A percentile compares a stretch with the other conserved stretches of the same genome.
Conservation (phyloP, 1,140 invertebrate species). For the Meteorus sp. region DNA sequence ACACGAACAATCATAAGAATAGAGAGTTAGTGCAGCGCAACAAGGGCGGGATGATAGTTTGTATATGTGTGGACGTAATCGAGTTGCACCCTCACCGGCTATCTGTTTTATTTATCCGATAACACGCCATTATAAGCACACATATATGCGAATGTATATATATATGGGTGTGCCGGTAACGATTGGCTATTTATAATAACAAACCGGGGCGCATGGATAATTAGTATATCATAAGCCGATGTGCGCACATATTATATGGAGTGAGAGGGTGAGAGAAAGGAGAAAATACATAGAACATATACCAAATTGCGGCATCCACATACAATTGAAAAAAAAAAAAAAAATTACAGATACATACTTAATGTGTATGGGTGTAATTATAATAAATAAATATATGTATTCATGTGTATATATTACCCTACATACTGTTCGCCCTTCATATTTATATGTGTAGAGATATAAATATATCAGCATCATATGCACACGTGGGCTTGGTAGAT, state of each 20-base stretch:
- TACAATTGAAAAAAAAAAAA: too few species aligned
- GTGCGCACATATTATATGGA: constrained; percentile 21
- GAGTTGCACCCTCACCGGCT: constrained; percentile 43
- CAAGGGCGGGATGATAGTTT: constrained; percentile 16
- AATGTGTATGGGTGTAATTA: too few species aligned
- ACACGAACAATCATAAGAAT: constrained; percentile 16
- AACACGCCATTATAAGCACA: constrained; percentile 57
- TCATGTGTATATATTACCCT: not conserved
- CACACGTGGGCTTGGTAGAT: constrained; percentile 12
- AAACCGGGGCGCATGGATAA: constrained; percentile 53
- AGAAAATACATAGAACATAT: constrained; percentile 7
- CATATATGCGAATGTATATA: constrained; percentile 40
- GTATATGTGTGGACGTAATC: constrained; percentile 48
- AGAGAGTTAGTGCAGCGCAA: constrained; percentile 16
- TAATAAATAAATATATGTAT: too few species aligned
- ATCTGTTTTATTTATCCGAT: constrained; percentile 59
- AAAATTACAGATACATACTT: too few species aligned
- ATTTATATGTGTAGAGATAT: too few species aligned
- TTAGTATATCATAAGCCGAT: constrained; percentile 53
- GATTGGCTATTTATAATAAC: constrained; percentile 61
- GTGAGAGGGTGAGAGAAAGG: constrained; percentile 8
- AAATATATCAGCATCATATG: not conserved
- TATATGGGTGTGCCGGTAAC: constrained; percentile 55
- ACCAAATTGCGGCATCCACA: constrained; percentile 13
- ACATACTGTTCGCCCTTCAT: not conserved